Conservation (phyloP, 1,140 invertebrate genomes). For the Ostrea edulis region DNA sequence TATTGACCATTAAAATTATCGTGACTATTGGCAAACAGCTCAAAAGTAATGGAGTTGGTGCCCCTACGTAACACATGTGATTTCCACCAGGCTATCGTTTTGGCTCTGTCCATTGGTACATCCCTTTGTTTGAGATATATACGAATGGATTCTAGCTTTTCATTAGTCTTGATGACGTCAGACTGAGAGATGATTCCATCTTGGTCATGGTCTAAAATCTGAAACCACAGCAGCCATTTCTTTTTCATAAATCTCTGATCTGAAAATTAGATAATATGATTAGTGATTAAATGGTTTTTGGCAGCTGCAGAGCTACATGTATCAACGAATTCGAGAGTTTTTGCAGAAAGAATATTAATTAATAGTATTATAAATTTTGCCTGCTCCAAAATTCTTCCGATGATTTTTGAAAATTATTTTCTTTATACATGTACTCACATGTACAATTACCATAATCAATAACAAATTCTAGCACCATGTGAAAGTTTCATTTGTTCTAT, state of each 20-base stretch:
- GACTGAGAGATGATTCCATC: background rate
- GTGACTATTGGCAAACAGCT: background rate
- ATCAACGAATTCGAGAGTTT: background rate
- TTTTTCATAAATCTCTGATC: background rate
- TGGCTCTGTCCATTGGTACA: background rate
- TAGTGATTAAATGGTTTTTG: background rate
- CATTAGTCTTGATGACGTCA: background rate
- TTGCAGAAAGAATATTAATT: background rate
- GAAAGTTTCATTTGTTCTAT: background rate
- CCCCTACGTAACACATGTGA: background rate
- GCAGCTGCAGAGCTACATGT: no score
- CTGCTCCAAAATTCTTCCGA: background rate
- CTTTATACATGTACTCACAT: no score
- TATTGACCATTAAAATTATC: background rate
- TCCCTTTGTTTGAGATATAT: background rate
- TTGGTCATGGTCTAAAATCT: background rate
- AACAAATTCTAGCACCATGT: background rate
- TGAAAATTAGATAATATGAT: background rate
- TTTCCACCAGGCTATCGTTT: background rate
- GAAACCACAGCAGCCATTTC: background rate
- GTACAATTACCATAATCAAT: no score
- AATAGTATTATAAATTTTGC: background rate
- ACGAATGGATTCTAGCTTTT: constrained; percentile 15
- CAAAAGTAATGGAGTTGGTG: background rate
- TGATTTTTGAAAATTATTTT: no score